A percentile compares a stretch with the other conserved stretches of the same genome.
These are phyloP conservation scores for Apogon talboti DNA, from an alignment of 2,797 vertebrate genomes.

Conservation along the genomic window DNA sequence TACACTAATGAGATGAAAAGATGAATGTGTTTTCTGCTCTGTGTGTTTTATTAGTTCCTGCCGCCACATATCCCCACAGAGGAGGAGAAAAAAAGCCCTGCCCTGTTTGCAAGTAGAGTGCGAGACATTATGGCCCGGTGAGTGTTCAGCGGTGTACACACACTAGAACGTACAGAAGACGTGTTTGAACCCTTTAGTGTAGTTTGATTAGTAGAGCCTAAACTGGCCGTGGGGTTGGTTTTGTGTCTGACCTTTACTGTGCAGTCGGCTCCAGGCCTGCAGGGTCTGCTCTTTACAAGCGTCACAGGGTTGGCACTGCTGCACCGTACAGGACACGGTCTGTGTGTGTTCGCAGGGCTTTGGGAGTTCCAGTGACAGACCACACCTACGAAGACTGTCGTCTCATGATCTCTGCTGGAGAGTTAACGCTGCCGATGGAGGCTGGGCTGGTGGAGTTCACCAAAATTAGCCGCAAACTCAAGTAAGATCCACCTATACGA, in stretches of 20 bases:
- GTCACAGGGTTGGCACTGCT: neutral
- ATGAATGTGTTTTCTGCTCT: neutral
- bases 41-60: slow-evolving; percentile 86
- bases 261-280: neutral
- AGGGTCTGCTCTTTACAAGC: neutral
- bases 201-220: no score
- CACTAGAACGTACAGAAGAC: no score
- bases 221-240: neutral
- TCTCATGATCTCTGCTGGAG: slow-evolving; percentile 96
- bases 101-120: slow-evolving; percentile 89
- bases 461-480: slow-evolving; percentile 95
- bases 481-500: slow-evolving; percentile 79
- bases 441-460: slow-evolving; percentile 97
- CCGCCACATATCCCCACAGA: slow-evolving; percentile 90
- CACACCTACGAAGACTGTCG: slow-evolving; percentile 98
- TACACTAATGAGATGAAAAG: no score
- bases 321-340: no score
- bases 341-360: slow-evolving; percentile 78
- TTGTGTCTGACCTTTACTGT: neutral
- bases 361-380: slow-evolving; percentile 91
- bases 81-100: slow-evolving; percentile 88
- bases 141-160: slow-evolving; percentile 55
- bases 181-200: no score
- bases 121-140: slow-evolving; percentile 92
- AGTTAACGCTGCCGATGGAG: slow-evolving; percentile 97